Conservation (phyloP, 2,797 vertebrate genomes). For the Gallinago nigripennis region DNA sequence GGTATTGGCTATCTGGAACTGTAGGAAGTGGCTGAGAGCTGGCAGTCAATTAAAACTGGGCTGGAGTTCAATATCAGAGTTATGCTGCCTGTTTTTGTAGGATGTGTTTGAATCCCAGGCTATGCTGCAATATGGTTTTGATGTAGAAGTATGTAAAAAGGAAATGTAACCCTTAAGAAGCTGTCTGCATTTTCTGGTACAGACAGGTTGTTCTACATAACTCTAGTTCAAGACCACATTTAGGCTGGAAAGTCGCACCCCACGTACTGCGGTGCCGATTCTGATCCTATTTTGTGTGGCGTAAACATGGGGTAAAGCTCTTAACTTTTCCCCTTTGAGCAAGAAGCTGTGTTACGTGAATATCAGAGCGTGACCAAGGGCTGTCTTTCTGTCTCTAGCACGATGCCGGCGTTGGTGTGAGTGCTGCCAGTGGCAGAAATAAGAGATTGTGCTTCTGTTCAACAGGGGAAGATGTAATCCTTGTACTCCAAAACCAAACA, state of each 20-base stretch:
- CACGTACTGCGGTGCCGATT: neutral
- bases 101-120: slow-evolving; percentile 61
- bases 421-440: neutral
- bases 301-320: neutral
- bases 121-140: slow-evolving; percentile 76
- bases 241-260: neutral
- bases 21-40: slow-evolving; percentile 75
- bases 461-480: neutral
- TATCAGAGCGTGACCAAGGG: neutral
- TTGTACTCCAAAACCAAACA: neutral
- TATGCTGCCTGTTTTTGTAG: slow-evolving; percentile 74
- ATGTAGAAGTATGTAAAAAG: slow-evolving; percentile 79
- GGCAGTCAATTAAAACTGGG: slow-evolving; percentile 79
- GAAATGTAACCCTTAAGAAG: slow-evolving; percentile 77
- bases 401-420: neutral
- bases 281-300: neutral
- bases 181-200: slow-evolving; percentile 70
- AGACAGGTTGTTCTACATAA: slow-evolving; percentile 28
- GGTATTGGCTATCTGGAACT: slow-evolving; percentile 69
- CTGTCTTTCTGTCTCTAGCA: neutral
- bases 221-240: neutral
- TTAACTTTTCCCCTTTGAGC: neutral
- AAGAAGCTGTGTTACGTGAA: neutral
- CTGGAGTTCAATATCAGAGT: slow-evolving; percentile 75
- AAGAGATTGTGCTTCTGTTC: neutral